phyloP scores from a whole-genome alignment of 1,140 invertebrate genomes.

The Cydia strobilella region DNA sequence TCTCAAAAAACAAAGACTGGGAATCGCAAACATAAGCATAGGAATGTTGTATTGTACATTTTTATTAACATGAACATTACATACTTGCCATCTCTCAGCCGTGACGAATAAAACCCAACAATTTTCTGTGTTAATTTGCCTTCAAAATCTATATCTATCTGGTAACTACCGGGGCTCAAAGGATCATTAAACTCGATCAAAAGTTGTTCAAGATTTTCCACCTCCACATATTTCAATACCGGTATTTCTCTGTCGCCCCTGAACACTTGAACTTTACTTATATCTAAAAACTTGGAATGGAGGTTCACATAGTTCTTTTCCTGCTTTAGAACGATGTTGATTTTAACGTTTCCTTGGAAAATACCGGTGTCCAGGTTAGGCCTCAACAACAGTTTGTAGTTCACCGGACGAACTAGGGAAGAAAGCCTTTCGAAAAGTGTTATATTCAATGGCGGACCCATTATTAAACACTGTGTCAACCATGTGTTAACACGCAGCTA shows the following conservation, averaged over 20 bases:
- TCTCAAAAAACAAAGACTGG: too few species aligned
- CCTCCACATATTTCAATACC: constrained; percentile 55
- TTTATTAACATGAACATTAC: background rate
- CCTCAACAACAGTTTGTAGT: constrained; percentile 88
- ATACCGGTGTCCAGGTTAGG: constrained; percentile 86
- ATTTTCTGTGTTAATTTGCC: constrained; percentile 79
- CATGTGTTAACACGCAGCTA: background rate
- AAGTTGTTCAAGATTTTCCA: constrained; percentile 60
- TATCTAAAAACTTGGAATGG: constrained; percentile 85
- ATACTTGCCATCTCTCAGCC: constrained; percentile 62
- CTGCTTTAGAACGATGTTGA: constrained; percentile 83
- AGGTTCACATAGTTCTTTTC: constrained; percentile 84
- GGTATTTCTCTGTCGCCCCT: constrained; percentile 51
- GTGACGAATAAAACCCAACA: constrained; percentile 78
- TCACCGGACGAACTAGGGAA: constrained; percentile 83
- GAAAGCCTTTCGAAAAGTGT: constrained; percentile 80
- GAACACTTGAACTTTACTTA: constrained; percentile 66
- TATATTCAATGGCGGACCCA: constrained; percentile 49
- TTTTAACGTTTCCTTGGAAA: constrained; percentile 87
- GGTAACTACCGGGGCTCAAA: constrained; percentile 56
- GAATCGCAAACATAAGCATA: too few species aligned
- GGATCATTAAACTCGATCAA: constrained; percentile 56
- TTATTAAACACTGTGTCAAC: constrained; percentile 37
- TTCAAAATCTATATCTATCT: constrained; percentile 70
- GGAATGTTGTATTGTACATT: too few species aligned